Base-by-base conservation (phyloP, 2,797 vertebrate genomes). In the Spheniscus humboldti region DNA sequence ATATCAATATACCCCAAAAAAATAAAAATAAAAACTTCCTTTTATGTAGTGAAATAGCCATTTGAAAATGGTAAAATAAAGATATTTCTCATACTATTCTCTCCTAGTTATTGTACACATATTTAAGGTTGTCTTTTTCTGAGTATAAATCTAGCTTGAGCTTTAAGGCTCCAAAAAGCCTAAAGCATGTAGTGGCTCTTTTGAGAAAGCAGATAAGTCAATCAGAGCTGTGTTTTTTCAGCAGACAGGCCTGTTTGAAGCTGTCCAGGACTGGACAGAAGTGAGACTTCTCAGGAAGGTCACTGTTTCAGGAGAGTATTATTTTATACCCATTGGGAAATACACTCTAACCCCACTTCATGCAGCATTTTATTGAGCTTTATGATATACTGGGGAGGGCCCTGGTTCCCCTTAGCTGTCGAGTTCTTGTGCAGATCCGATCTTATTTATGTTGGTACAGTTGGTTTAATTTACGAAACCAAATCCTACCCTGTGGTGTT, bases 11-110 rank as follows among this genome's bases (percentile, higher is more conserved):
- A 98, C 96, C 94, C 97, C 95, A 62, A 88, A 98, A 98, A 98
- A 98, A 97, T 97, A 97, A 97, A 98, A 97, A 98, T 97, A 98
- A 98, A 97, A 97, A 96, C 92, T 96, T 97, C 92, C 89, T 98
- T 97, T 97, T 95, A 98, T 97, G 98, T 97, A 82, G 94, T 98
- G 97, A 98, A 97, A 98, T 97, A 98, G 97, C 97, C 97, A 98
- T 98, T 98, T 98, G 97, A 98, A 98, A 98, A 97, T 96, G 96
- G 91, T 97, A 98, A 98, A 98, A 96, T 97, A 97, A 97, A 96
- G 96, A 95, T 97, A 97, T 91, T 96, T 97, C 93, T 97, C 94
- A 95, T 97, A 96, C 96, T 97, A 95, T 96, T 97, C 91, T 98
- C 88, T 97, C 82, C 88, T 97, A 97, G 93, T 84, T 97, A 95